Conservation (phyloP, 2,888 invertebrate species). For the Sphaeridia pumilis region DNA sequence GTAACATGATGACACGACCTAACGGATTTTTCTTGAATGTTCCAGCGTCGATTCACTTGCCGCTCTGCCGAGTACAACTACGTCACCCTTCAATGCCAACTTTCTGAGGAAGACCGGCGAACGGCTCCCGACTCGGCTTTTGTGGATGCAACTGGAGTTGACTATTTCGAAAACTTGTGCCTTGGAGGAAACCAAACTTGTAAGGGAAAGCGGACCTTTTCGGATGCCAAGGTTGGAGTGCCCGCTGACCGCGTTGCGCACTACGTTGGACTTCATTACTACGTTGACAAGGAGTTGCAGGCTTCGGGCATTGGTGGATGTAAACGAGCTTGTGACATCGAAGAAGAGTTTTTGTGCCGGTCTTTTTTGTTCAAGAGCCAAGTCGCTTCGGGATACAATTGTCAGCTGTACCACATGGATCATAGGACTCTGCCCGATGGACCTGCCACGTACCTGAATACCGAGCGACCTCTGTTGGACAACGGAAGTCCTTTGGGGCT, state of each 20-base stretch:
- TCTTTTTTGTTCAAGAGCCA: slow-evolving; percentile 59
- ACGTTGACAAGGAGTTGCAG: slow-evolving; percentile 79
- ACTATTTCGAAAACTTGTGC: slow-evolving; percentile 84
- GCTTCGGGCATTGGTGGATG: slow-evolving; percentile 82
- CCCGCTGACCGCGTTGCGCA: slow-evolving; percentile 85
- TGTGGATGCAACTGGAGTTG: slow-evolving; percentile 70
- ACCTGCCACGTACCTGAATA: slow-evolving; percentile 60
- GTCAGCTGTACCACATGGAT: slow-evolving; percentile 74
- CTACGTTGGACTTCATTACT: slow-evolving; percentile 77
- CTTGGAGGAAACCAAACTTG: slow-evolving; percentile 79
- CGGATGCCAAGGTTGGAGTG: slow-evolving; percentile 72
- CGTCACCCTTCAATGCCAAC: slow-evolving; percentile 77
- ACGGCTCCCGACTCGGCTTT: slow-evolving; percentile 79
- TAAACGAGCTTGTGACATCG: slow-evolving; percentile 77
- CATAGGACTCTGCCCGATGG: slow-evolving; percentile 86
- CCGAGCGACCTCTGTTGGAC: slow-evolving; percentile 59
- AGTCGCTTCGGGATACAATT: slow-evolving; percentile 68
- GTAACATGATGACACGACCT: too few species aligned
- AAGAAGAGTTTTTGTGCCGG: slow-evolving; percentile 83
- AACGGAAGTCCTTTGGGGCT: slow-evolving; percentile 80
- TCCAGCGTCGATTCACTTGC: slow-evolving; percentile 74
- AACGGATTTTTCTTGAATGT: slow-evolving; percentile 30
- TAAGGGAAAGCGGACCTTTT: slow-evolving; percentile 66
- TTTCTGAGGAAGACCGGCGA: slow-evolving; percentile 78
- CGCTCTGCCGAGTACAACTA: slow-evolving; percentile 89